Base-by-base conservation (phyloP, 2,113 vertebrate genomes). In the Chunga burmeisteri region DNA sequence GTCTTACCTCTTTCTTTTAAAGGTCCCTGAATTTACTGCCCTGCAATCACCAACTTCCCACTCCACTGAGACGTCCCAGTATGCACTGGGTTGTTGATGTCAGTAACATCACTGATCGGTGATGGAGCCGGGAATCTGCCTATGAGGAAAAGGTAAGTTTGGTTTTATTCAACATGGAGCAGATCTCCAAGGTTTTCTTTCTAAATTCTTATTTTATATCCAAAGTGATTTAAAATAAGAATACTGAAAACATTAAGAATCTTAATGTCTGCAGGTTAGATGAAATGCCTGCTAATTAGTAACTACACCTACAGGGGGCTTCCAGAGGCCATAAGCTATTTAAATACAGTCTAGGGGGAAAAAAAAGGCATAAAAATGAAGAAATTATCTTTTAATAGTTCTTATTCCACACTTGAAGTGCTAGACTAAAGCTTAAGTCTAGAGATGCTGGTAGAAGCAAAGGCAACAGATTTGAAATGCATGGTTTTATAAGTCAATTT, bases 111-210 rank as follows among this genome's bases (percentile, higher is more conserved):
- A 98, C 97, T 97, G 98, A 97, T 97, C 96, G 90, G 98, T 93
- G 98, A 98, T 98, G 98, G 97, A 98, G 98, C 98, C 97, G 97
- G 98, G 98, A 98, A 98, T 98, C 97, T 98, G 97, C 98, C 98
- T 98, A 98, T 98, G 98, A 98, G 98, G 98, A 98, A 98, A 98
- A 98, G 98, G 98, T 96, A 98, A 98, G 98, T 98, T 98, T 94
- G 97, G 93, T 96, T 98, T 98, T 98, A 98, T 98, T 98, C 98
- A 97, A 86, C 96, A 94, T 98, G 98, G 97, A 98, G 98, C 94
- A 98, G 96, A 96, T 98, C 98, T 98, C 98, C 98, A 98, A 98
- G 98, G 98, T 98, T 98, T 98, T 98, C 98, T 92, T 97, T 94
- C 94, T 95, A 97, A 97, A 96, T 98, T 97, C 91, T 97, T 98